A percentile compares a stretch with the other conserved stretches of the same genome.
Conservation (phyloP, 2,113 vertebrate genomes). For the Nerophis lumbriciformis region DNA sequence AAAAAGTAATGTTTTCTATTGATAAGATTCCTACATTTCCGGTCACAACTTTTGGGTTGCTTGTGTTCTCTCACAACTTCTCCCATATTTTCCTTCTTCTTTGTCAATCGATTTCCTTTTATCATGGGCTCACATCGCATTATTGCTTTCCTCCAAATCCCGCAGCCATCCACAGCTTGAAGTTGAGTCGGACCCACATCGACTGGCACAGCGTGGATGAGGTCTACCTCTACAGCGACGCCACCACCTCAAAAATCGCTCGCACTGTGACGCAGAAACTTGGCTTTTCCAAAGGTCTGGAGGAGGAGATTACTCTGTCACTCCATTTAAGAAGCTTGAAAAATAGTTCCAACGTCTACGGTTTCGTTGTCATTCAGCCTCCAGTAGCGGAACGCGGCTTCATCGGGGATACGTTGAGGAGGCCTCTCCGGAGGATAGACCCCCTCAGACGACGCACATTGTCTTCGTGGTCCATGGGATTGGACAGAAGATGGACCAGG, state of each 20-base stretch:
- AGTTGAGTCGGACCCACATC: constrained; percentile 90
- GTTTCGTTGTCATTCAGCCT: constrained; percentile 70
- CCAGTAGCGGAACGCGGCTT: constrained; percentile 95
- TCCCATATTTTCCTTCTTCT: background rate
- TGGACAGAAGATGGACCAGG: constrained; percentile 99
- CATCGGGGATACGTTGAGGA: constrained; percentile 95
- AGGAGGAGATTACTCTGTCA: background rate
- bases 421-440: constrained; percentile 90
- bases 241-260: constrained; percentile 96
- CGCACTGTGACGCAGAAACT: constrained; percentile 93
- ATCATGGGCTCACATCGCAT: constrained; percentile 15
- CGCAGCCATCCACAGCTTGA: constrained; percentile 86
- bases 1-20: constrained; percentile 10
- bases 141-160: constrained; percentile 19
- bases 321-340: background rate
- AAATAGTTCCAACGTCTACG: background rate
- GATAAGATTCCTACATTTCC: background rate
- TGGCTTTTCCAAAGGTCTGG: constrained; percentile 95
- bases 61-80: background rate
- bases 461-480: constrained; percentile 99
- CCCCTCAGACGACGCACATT: constrained; percentile 89
- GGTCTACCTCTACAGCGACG: constrained; percentile 97
- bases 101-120: background rate
- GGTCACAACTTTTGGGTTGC: background rate
- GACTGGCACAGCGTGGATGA: constrained; percentile 97